Base-by-base conservation (phyloP, 2,113 vertebrate species). In the Peromyscus californicus region DNA sequence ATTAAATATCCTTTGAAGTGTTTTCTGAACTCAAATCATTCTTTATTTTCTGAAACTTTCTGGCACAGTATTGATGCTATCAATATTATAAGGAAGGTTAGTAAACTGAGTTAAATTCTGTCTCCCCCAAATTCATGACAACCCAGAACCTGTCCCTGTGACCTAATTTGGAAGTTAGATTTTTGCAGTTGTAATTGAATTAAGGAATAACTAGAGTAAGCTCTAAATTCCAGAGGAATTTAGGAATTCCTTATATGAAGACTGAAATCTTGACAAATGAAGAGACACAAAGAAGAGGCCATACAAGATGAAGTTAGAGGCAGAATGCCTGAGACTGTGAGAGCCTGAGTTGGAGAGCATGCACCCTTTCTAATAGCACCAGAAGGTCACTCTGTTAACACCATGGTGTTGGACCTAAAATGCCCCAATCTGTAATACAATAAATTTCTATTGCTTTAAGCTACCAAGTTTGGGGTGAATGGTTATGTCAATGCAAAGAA, bases 121-220 rank as follows among this genome's bases (percentile, higher is more conserved):
- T 76, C n/a, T 51, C 74, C 65, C 15, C 10, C 12, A 80, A 78
- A 93, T 61, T 94, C 83, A 89, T 8, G 39, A 42, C 16, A 26
- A 54, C 19, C 24, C 21, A 67, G 61, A 94, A 83, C 12, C 45
- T 89, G 26, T 54, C 74, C 76, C 83, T 33, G 2, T 72, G 36
- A 80, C 24, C 51, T 91, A 70, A 74, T 83, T 91, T 91, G 24
- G 39, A 61, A 97, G 76, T 33, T 72, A 82, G 7, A 6, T 74
- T 36, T 95, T 93, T 83, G 16, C 10, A 93, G 24, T 59, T 33
- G 5, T 72, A 94, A 93, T 54, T 54, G 67, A 91, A 36, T 83
- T 67, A 85, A 91, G 24, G 31, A 1, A 57, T 29, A 92, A 67
- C 65, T 82, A 76, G 48, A 4, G 11, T 61, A 7, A 36, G 13